Conservation (phyloP, 92 coral and sea anemone species). For the Ricordea florida region DNA sequence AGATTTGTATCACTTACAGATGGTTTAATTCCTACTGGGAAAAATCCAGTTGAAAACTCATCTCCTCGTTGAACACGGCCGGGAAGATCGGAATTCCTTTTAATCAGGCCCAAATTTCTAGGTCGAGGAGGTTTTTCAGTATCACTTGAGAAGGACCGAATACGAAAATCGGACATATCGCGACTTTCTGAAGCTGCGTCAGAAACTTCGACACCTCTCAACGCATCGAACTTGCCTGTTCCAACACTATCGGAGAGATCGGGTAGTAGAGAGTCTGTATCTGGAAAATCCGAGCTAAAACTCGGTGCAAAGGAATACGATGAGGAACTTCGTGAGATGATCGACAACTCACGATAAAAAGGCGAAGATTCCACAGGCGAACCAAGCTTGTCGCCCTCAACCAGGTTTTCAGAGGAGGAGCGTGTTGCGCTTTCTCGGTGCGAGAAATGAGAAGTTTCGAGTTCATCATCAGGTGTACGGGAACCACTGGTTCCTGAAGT, state of each 20-base stretch:
- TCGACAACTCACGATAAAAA: no score
- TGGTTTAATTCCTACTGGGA: slow-evolving; percentile 51
- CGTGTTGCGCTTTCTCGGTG: neutral
- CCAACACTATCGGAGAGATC: slow-evolving; percentile 61
- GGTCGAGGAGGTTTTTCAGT: slow-evolving; percentile 49
- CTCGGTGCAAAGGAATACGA: slow-evolving; percentile 49
- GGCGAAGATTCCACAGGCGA: neutral
- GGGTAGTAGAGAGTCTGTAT: slow-evolving; percentile 66
- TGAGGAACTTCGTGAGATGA: slow-evolving; percentile 51
- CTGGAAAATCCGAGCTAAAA: slow-evolving; percentile 63
- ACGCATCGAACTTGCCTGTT: neutral
- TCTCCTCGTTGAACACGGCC: slow-evolving; percentile 58
- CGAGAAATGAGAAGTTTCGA: slow-evolving; percentile 24
- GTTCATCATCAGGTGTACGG: slow-evolving; percentile 76
- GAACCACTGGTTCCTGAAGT: slow-evolving; percentile 76
- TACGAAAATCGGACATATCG: slow-evolving; percentile 33
- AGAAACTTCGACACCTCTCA: neutral
- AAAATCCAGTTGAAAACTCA: slow-evolving; percentile 15
- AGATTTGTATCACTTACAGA: slow-evolving; percentile 61
- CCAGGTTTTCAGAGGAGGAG: slow-evolving; percentile 28
- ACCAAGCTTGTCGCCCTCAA: neutral
- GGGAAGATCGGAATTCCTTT: slow-evolving; percentile 86
- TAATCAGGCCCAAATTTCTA: slow-evolving; percentile 60
- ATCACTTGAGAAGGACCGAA: neutral
- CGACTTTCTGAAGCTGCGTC: slow-evolving; percentile 21